Base-by-base conservation (phyloP, 2,113 vertebrate species). In the Nothoprocta pentlandii region DNA sequence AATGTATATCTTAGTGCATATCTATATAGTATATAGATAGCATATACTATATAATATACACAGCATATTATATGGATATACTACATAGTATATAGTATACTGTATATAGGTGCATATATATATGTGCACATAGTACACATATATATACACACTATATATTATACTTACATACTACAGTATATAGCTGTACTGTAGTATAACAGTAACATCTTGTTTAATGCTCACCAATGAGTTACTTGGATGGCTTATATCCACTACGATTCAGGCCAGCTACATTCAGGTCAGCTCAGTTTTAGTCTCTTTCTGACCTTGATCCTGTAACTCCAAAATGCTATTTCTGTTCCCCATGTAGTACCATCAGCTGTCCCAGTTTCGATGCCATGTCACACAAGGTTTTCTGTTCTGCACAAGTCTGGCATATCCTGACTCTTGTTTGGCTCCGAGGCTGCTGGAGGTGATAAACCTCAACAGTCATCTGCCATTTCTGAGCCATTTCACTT, bases 281-380 rank as follows among this genome's bases (percentile, higher is more conserved):
- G 87, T 58, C 77, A 87, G 80, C 69, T 94, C 58, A 73, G 77
- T 78, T 94, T 95, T 96, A 90, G 81, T 96, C 88, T 95, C 90
- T 42, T 89, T 95, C 66, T 81, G 90, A 81, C 88, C 83, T 94
- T 95, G 93, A 92, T 90, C 80, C 82, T 90, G 0, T 84, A 94
- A 93, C 66, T 80, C 76, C 83, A 81, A 81, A 95, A 95, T 87
- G 26, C 77, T 79, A 20, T 90, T 94, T 92, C 80, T 81, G 25
- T 84, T 93, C 69, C 28, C 69, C 46, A 23, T 84, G 62, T 87
- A 82, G 90, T 90, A 88, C 49, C 77, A 81, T 84, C 90, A 81
- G 36, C 90, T 94, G 88, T 90, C 85, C 83, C 80, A 94, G 77
- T 87, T 96, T 94, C 82, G 58, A 84, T 26, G 44, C 76, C 85